phyloP scores from a whole-genome alignment of 2,797 vertebrate genomes.

The Kryptolebias ocellatus region DNA sequence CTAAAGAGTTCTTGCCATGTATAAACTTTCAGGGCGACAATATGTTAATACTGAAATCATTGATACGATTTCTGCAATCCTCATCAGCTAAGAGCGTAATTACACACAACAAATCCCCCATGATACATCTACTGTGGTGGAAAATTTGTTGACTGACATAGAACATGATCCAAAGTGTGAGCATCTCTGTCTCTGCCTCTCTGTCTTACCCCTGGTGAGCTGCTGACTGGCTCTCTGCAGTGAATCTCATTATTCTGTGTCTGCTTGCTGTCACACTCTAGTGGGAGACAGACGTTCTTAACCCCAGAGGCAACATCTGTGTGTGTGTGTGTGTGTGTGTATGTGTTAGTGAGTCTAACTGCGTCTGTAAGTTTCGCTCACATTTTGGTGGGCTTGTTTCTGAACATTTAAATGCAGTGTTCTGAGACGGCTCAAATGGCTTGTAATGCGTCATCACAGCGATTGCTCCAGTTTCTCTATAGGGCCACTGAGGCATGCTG shows the following conservation, averaged over 20 bases:
- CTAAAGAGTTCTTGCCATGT: background rate
- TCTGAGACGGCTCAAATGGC: conserved; percentile 35
- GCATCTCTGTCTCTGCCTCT: conserved; percentile 52
- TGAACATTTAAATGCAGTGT: conserved; percentile 39
- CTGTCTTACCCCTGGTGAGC: conserved; percentile 52
- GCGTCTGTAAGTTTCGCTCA: conserved; percentile 9
- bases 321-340: conserved; percentile 45
- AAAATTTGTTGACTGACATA: conserved; percentile 58
- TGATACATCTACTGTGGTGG: conserved; percentile 37
- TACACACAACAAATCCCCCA: conserved; percentile 39
- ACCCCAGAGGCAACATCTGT: conserved; percentile 69
- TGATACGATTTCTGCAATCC: conserved; percentile 17
- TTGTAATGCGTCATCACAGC: conserved; percentile 22
- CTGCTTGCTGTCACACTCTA: conserved; percentile 73
- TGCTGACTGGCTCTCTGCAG: conserved; percentile 69
- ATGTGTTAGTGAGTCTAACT: conserved; percentile 19
- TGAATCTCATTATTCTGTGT: conserved; percentile 75
- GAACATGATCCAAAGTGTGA: conserved; percentile 58
- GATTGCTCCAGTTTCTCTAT: conserved; percentile 46
- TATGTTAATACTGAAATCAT: conserved; percentile 8
- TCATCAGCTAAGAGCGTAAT: conserved; percentile 46
- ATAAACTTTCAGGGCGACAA: conserved; percentile 2
- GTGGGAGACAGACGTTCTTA: conserved; percentile 64
- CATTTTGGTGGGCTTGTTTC: conserved; percentile 13
- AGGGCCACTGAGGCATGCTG: conserved; percentile 68